Evolutionary conservation across 2,888 invertebrate species (phyloP).

Genomic region (Drosophila cyrtoloma): DNA sequence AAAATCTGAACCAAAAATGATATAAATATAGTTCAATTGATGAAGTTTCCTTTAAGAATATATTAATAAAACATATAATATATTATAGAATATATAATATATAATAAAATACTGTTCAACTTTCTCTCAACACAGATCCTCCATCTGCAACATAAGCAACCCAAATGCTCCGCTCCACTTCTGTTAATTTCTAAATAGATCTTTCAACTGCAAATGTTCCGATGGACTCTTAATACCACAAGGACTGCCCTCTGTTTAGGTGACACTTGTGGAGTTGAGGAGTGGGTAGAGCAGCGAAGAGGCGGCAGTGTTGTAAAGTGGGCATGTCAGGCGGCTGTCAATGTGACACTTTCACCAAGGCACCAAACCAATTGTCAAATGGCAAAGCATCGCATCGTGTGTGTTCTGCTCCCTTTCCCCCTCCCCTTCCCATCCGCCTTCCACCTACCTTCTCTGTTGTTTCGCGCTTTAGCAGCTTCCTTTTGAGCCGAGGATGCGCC

Average conservation of each 20-base stretch:
- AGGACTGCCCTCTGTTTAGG: slow-evolving; percentile 34
- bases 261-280: neutral
- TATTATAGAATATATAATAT: too few relatives aligned
- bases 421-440: too few relatives aligned
- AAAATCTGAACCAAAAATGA: too few relatives aligned
- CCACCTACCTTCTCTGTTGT: neutral
- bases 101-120: neutral
- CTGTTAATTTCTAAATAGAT: neutral
- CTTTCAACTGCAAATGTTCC: too few relatives aligned
- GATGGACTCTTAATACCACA: neutral
- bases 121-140: fast-evolving
- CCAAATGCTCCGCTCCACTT: neutral
- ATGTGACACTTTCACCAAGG: slow-evolving; percentile 74
- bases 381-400: slow-evolving; percentile 50
- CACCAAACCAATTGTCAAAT: slow-evolving; percentile 32
- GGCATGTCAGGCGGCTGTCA: slow-evolving; percentile 68
- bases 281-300: neutral
- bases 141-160: neutral
- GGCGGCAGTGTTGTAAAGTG: slow-evolving; percentile 51
- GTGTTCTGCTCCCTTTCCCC: slow-evolving; percentile 44
- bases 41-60: neutral
- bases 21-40: neutral
- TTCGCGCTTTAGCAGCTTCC: slow-evolving; percentile 63
- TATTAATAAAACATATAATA: neutral
- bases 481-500: slow-evolving; percentile 32